phyloP scores from a whole-genome alignment of 2,888 invertebrate species.

The Luperina testacea region DNA sequence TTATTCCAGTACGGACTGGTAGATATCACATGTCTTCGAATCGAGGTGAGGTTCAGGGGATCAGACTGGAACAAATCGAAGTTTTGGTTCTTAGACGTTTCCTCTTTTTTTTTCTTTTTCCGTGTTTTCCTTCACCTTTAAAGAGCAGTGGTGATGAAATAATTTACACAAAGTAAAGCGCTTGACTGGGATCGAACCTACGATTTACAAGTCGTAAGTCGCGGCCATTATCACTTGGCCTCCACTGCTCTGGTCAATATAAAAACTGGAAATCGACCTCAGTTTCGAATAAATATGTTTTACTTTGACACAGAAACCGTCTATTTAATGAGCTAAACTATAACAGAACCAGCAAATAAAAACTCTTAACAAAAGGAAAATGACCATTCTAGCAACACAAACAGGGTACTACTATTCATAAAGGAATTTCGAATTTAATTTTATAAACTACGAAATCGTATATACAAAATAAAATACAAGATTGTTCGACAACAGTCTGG shows the following conservation, averaged over 20 bases:
- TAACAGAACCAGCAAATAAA: background rate
- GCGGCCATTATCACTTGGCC: background rate
- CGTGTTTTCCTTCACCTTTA: no score
- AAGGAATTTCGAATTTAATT: constrained; percentile 51
- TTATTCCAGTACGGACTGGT: background rate
- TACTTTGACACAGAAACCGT: background rate
- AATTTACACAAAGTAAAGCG: no score
- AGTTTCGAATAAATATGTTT: background rate
- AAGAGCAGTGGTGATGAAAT: no score
- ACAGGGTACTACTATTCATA: constrained; percentile 24
- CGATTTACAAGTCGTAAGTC: background rate
- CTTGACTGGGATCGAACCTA: background rate
- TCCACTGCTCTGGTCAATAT: background rate
- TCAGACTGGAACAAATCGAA: no score
- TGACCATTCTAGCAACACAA: constrained; percentile 1
- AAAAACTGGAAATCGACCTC: background rate
- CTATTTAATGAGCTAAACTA: background rate
- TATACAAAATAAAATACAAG: constrained; percentile 63
- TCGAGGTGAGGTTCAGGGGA: background rate
- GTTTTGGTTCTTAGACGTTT: background rate
- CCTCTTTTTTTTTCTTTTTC: no score
- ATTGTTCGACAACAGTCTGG: constrained; percentile 60
- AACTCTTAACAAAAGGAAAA: constrained; percentile 1
- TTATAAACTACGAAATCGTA: constrained; percentile 57
- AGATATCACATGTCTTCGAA: background rate